phyloP scores from a whole-genome alignment of 2,888 invertebrate species.

The Eristalis tenax region DNA sequence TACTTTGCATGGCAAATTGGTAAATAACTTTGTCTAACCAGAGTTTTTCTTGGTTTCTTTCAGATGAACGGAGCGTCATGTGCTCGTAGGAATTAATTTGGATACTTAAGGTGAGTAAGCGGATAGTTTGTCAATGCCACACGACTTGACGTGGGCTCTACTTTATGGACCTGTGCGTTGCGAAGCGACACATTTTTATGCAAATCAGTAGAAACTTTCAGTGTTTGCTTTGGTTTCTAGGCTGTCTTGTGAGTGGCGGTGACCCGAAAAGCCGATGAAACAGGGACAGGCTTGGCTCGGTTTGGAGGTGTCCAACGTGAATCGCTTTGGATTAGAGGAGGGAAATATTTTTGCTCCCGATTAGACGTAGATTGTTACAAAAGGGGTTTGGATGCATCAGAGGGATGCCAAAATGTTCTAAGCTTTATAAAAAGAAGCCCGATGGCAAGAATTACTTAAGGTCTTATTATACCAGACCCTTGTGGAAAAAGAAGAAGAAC shows the following conservation, averaged over 20 bases:
- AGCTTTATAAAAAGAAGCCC: too few species aligned
- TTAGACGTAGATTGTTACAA: not conserved
- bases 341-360: not conserved
- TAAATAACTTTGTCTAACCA: constrained; percentile 40
- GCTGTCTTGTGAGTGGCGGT: not conserved
- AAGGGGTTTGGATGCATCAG: too few species aligned
- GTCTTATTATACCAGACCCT: too few species aligned
- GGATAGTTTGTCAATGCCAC: constrained; percentile 22
- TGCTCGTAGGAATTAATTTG: constrained; percentile 40
- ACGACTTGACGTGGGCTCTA: not conserved
- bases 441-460: too few species aligned
- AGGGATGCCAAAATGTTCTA: too few species aligned
- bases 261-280: not conserved
- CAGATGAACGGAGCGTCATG: constrained; percentile 49
- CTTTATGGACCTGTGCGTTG: not conserved
- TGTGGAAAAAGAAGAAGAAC: too few species aligned
- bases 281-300: not conserved
- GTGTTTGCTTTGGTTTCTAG: not conserved
- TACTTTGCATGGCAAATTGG: constrained; percentile 33
- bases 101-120: constrained; percentile 52
- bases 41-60: constrained; percentile 19
- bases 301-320: not conserved
- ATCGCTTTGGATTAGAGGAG: not conserved
- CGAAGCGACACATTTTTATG: not conserved
- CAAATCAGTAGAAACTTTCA: not conserved